Base-by-base conservation (phyloP, 2,113 vertebrate genomes). In the Lynx canadensis region DNA sequence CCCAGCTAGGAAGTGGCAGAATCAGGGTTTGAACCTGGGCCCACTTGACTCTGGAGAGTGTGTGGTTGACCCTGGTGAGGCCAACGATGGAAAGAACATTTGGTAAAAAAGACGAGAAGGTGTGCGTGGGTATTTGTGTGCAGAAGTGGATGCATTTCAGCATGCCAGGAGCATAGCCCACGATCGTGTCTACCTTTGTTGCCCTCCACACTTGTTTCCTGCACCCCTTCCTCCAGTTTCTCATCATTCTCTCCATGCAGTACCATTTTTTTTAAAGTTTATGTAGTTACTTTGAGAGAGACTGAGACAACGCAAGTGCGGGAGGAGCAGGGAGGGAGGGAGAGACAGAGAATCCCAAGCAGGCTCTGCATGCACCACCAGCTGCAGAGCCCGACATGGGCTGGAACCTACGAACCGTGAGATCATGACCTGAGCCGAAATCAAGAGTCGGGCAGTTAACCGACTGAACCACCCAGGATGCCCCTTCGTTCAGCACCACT, bases 41-140 rank as follows among this genome's bases (percentile, higher is more conserved):
- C 16, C 48, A 33, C 25, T 38, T 41, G 84, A 29, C 29, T 23
- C n/a, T 4, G 29, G 36, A 69, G 81, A 83, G 9, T 10, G 5
- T 2, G 1, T 3, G 7, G 33, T 14, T 36, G 48, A 41, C 73
- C 21, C 1, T 0, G 0, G 25, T 1, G 33, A 48, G 8, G 14
- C 31, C 33, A 33, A 21, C 2, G 2, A 8, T 0, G 19, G 74
- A 65, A 89, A 68, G 84, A 38, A 23, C 6, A 12, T 3, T 29
- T 31, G 8, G 23, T 14, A 7, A 63, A 38, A 38, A 27, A 82
- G 74, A 25, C 11, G 25, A 92, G 52, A 79, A 82, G 65, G 31
- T 65, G 29, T 13, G 27, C 1, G 0, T 33, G 19, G n/a, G 19
- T 65, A 23, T 60, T 4, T 3, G 9, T 7, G 14, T 73, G 89